These are phyloP conservation scores for Myotis myotis DNA, from an alignment of 2,797 vertebrate species.

Conservation along the genomic window DNA sequence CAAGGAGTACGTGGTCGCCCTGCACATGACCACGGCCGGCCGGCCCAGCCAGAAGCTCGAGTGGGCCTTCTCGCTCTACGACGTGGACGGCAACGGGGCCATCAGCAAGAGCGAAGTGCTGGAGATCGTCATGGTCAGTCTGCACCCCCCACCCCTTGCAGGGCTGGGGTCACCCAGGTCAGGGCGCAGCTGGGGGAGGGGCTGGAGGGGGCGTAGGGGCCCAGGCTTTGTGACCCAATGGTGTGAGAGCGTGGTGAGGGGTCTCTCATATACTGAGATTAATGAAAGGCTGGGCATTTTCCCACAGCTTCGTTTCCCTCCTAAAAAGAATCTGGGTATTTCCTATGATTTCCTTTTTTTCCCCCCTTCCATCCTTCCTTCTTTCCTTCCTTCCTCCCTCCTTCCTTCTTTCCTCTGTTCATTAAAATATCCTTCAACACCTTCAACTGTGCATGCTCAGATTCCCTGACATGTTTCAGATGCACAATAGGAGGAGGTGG, in stretches of 20 bases:
- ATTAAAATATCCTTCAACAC: neutral
- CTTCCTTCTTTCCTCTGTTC: neutral
- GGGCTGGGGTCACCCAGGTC: accelerated
- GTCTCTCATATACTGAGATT: neutral
- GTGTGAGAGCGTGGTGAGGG: neutral
- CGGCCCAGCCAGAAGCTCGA: slow-evolving; percentile 93
- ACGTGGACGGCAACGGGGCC: slow-evolving; percentile 94
- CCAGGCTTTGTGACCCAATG: accelerated
- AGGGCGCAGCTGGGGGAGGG: neutral
- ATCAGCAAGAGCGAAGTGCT: slow-evolving; percentile 94
- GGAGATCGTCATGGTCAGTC: slow-evolving; percentile 91
- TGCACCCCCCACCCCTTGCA: accelerated
- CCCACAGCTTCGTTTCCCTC: neutral
- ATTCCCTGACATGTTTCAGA: neutral
- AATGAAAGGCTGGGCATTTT: neutral
- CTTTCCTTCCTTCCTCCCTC: neutral
- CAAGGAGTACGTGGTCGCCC: slow-evolving; percentile 94
- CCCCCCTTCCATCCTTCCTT: too few species aligned
- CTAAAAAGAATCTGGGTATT: neutral
- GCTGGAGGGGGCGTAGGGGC: neutral
- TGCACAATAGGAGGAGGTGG: neutral
- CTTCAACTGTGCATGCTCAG: neutral
- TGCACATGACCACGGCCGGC: slow-evolving; percentile 93
- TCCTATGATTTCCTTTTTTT: neutral
- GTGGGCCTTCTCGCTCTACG: slow-evolving; percentile 96